Evolutionary conservation across 2,113 vertebrate species (phyloP).

Genomic region (Ailurus styani): DNA sequence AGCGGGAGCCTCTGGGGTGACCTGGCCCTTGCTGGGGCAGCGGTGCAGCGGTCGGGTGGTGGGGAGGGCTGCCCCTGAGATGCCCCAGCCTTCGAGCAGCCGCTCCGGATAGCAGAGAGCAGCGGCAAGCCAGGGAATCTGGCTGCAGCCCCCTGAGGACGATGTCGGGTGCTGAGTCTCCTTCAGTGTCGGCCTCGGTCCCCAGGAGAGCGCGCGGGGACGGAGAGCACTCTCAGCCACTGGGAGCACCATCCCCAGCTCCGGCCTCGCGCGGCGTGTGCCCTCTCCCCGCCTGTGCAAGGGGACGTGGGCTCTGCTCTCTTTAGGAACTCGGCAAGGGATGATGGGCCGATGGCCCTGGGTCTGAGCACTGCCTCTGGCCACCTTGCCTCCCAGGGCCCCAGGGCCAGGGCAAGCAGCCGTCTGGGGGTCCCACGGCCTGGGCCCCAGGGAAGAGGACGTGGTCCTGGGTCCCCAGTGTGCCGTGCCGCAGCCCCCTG

Average conservation of each 20-base stretch:
- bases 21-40: rapidly evolving
- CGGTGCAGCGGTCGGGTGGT: rapidly evolving
- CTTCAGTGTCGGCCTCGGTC: neutral
- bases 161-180: neutral
- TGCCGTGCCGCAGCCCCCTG: no score
- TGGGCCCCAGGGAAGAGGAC: neutral
- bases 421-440: neutral
- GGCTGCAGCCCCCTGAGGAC: rapidly evolving
- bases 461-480: neutral
- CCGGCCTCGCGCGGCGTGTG: no score
- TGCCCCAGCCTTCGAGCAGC: neutral
- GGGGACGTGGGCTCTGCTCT: neutral
- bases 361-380: neutral
- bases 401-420: neutral
- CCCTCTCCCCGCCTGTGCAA: neutral
- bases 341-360: neutral
- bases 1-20: neutral
- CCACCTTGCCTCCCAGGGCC: rapidly evolving
- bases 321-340: neutral
- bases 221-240: neutral
- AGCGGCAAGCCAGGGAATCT: neutral
- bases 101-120: neutral
- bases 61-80: neutral
- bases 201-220: neutral
- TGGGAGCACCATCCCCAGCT: neutral